Conservation (phyloP, 53 echinoderm and acorn worm genomes). For the Antedon mediterranea region DNA sequence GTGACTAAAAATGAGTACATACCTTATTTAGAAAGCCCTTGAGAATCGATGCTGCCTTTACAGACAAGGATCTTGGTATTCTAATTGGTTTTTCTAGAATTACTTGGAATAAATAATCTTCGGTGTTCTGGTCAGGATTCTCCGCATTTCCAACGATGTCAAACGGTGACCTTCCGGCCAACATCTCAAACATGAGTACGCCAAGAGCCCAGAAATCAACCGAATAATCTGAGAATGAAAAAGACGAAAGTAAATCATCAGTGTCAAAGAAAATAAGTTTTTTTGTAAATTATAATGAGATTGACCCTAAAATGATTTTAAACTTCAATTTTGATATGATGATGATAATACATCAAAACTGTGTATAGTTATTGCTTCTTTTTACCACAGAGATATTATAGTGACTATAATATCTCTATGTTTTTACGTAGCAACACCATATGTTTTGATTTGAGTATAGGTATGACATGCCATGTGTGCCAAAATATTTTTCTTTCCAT, state of each 20-base stretch:
- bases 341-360: too few relatives aligned
- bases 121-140: constrained; percentile 90
- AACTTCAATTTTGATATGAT: too few relatives aligned
- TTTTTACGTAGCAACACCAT: too few relatives aligned
- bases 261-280: not conserved
- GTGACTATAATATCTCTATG: too few relatives aligned
- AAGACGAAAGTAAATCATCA: not conserved
- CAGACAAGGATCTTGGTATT: constrained; percentile 87
- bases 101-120: constrained; percentile 93
- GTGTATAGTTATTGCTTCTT: too few relatives aligned
- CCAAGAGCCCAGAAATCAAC: constrained; percentile 96
- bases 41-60: constrained; percentile 91
- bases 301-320: too few relatives aligned
- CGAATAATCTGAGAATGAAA: constrained; percentile 54
- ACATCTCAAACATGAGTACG: constrained; percentile 97
- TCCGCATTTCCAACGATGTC: constrained; percentile 91
- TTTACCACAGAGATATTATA: too few relatives aligned
- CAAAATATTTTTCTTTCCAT: too few relatives aligned
- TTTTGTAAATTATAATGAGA: too few relatives aligned
- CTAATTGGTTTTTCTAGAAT: constrained; percentile 94
- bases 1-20: constrained; percentile 4
- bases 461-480: too few relatives aligned
- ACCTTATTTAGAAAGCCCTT: constrained; percentile 97
- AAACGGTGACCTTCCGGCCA: constrained; percentile 94
- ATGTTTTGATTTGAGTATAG: too few relatives aligned